These are phyloP conservation scores for Paramormyrops hopkinsi DNA, from an alignment of 2,797 vertebrate species.

Conservation along the genomic window DNA sequence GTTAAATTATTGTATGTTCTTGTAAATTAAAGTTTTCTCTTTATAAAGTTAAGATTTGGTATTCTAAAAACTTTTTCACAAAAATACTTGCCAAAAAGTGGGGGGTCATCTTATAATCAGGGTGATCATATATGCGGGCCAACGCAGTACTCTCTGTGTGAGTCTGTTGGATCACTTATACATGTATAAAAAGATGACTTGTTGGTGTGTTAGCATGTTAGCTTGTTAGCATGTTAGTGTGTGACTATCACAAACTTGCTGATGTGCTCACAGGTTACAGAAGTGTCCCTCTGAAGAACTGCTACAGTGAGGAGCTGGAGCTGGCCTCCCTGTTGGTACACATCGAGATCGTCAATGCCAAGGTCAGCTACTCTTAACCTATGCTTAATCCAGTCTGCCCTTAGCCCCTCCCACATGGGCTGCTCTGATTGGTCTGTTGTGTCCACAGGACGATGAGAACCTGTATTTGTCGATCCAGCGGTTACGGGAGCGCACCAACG, in stretches of 20 bases:
- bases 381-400: background rate
- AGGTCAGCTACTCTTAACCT: slow-evolving; percentile 41
- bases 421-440: background rate
- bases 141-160: background rate
- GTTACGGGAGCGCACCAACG: slow-evolving; percentile 70
- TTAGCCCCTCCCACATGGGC: too few relatives aligned
- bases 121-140: background rate
- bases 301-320: slow-evolving; percentile 62
- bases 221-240: background rate
- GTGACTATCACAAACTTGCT: background rate
- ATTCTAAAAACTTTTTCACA: background rate
- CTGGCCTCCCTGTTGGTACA: slow-evolving; percentile 58
- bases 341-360: slow-evolving; percentile 60
- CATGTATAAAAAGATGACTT: background rate
- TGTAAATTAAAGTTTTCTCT: background rate
- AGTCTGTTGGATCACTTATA: background rate
- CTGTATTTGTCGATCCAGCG: slow-evolving; percentile 79
- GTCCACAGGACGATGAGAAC: slow-evolving; percentile 74
- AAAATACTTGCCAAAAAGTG: background rate
- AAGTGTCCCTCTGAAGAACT: slow-evolving; percentile 59
- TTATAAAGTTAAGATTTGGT: background rate
- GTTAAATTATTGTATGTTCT: background rate
- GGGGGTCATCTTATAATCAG: background rate
- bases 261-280: slow-evolving; percentile 49
- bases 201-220: background rate